phyloP scores from a whole-genome alignment of 2,888 invertebrate genomes.

The Acleris holmiana region DNA sequence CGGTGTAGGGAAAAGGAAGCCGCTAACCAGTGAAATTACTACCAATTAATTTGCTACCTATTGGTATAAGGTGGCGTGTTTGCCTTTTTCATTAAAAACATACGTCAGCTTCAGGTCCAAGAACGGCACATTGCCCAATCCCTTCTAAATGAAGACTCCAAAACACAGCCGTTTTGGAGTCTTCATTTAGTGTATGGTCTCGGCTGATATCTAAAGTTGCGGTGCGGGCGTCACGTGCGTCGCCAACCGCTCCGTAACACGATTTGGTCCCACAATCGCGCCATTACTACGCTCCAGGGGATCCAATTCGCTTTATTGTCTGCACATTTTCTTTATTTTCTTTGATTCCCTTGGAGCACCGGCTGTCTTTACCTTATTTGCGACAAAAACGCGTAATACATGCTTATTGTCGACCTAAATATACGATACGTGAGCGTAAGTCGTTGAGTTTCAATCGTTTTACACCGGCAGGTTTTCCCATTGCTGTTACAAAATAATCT shows the following conservation, averaged over 20 bases:
- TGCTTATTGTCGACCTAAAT: slow-evolving; percentile 35
- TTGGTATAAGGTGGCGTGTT: too few relatives aligned
- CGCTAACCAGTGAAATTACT: too few relatives aligned
- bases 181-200: background rate
- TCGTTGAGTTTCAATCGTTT: background rate
- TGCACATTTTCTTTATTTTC: slow-evolving; percentile 42
- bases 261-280: slow-evolving; percentile 63
- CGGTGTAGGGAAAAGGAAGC: too few relatives aligned
- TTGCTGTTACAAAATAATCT: background rate
- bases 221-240: slow-evolving; percentile 9
- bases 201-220: slow-evolving; percentile 11
- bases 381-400: slow-evolving; percentile 34
- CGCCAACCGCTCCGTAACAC: slow-evolving; percentile 56
- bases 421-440: slow-evolving; percentile 40
- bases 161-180: background rate
- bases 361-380: slow-evolving; percentile 42
- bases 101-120: too few relatives aligned
- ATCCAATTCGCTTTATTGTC: slow-evolving; percentile 59
- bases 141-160: too few relatives aligned
- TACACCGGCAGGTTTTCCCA: background rate
- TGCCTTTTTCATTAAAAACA: too few relatives aligned
- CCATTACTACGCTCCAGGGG: slow-evolving; percentile 58
- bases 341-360: slow-evolving; percentile 43
- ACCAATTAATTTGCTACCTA: too few relatives aligned
- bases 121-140: too few relatives aligned